A percentile compares a stretch with the other conserved stretches of the same genome.
Evolutionary conservation across 64 coral and sea anemone species (phyloP).

Genomic region (Montipora efflorescens): DNA sequence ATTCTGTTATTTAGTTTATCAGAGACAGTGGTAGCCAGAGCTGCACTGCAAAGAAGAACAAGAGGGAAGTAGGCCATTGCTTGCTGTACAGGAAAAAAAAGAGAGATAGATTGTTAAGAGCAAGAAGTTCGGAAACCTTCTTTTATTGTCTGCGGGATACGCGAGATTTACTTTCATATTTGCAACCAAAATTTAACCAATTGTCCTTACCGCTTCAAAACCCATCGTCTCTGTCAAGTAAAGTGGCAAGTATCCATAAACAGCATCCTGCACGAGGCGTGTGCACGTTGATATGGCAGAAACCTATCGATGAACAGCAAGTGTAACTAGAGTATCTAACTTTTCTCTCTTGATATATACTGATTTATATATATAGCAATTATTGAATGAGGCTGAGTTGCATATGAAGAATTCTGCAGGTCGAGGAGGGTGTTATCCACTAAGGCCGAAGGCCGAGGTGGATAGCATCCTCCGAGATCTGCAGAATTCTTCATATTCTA

Average conservation of each 20-base stretch:
- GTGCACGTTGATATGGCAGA: not conserved
- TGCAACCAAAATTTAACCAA: too few species aligned
- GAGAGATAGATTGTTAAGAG: not conserved
- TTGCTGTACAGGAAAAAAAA: not conserved
- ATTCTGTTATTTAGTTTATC: not conserved
- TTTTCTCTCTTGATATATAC: not conserved
- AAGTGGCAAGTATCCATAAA: not conserved
- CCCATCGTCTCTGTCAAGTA: not conserved
- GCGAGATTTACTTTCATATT: too few species aligned
- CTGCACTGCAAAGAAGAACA: conserved; percentile 2
- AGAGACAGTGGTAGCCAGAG: not conserved
- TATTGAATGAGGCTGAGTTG: too few species aligned
- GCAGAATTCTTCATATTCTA: too few species aligned
- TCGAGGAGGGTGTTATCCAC: too few species aligned
- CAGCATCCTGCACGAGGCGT: conserved; percentile 1
- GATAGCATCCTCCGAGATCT: too few species aligned
- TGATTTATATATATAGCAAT: too few species aligned
- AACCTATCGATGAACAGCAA: not conserved
- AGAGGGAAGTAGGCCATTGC: conserved; percentile 20
- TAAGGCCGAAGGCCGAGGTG: too few species aligned
- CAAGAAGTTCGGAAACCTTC: not conserved
- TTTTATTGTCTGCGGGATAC: too few species aligned
- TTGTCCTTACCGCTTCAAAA: not conserved
- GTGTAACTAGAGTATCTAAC: too few species aligned
- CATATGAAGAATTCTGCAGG: too few species aligned